Conservation (phyloP, 2,797 vertebrate species). For the Sus cebifrons region DNA sequence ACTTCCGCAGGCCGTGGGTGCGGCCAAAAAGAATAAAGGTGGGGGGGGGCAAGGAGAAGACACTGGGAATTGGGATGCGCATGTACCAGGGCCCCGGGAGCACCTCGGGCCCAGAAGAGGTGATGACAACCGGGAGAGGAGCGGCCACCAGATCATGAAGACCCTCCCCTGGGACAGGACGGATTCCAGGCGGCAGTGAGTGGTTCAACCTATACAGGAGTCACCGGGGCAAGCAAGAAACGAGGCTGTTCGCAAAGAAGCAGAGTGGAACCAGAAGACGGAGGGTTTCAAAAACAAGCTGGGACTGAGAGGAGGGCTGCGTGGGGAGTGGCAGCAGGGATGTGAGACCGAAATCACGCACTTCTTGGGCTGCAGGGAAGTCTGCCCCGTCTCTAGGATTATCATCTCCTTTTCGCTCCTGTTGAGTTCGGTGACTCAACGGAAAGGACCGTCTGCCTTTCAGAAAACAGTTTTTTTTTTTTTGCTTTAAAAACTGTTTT, state of each 20-base stretch:
- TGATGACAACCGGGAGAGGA: neutral
- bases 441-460: neutral
- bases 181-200: neutral
- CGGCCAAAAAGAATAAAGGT: too few relatives aligned
- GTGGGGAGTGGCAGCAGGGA: neutral
- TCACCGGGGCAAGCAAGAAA: neutral
- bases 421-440: neutral
- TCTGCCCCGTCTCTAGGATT: neutral
- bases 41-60: neutral
- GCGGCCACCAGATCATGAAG: constrained; percentile 20
- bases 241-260: neutral
- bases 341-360: constrained; percentile 43
- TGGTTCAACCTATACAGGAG: neutral
- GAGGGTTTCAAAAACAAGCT: neutral
- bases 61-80: constrained; percentile 9
- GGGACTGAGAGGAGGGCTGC: neutral
- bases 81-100: neutral
- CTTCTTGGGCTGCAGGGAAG: neutral
- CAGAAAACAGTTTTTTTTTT: constrained; percentile 30
- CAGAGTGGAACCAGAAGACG: neutral
- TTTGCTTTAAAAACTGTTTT: constrained; percentile 55
- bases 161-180: neutral
- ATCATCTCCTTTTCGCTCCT: constrained; percentile 32
- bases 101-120: neutral
- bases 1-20: too few relatives aligned